phyloP scores from a whole-genome alignment of 2,888 invertebrate genomes.

The Hartigia nigra region DNA sequence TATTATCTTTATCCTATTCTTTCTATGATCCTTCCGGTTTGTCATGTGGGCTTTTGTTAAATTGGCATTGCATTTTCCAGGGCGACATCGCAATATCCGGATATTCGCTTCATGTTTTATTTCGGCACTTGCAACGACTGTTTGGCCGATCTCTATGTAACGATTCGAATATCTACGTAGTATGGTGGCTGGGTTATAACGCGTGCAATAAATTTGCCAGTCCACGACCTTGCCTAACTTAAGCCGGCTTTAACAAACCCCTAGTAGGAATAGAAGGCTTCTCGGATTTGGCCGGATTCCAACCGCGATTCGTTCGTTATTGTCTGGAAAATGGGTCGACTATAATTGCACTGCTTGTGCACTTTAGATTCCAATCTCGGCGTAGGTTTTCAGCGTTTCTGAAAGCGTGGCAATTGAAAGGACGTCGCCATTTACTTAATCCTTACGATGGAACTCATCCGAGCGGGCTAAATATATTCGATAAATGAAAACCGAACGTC shows the following conservation, averaged over 20 bases:
- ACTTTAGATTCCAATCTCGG: constrained; percentile 40
- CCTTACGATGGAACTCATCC: neutral
- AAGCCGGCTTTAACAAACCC: constrained; percentile 60
- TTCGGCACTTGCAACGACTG: constrained; percentile 13
- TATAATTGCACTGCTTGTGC: constrained; percentile 53
- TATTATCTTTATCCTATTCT: neutral
- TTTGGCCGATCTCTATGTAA: constrained; percentile 21
- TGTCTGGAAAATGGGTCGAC: constrained; percentile 62
- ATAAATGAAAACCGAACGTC: neutral
- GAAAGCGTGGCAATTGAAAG: constrained; percentile 12
- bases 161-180: neutral
- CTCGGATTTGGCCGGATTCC: constrained; percentile 59
- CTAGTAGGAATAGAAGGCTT: constrained; percentile 41
- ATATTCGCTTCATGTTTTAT: constrained; percentile 14
- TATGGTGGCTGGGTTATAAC: constrained; percentile 14
- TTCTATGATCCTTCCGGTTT: constrained; percentile 8
- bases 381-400: constrained; percentile 17
- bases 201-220: constrained; percentile 30
- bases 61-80: constrained; percentile 28
- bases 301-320: constrained; percentile 58
- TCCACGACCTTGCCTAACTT: constrained; percentile 56
- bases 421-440: neutral
- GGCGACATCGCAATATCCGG: constrained; percentile 11
- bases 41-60: constrained; percentile 24
- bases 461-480: neutral